A percentile compares a stretch with the other conserved stretches of the same genome.
These are phyloP conservation scores for Oasisia sp. DNA, from an alignment of 2,888 invertebrate species.

Conservation along the genomic window DNA sequence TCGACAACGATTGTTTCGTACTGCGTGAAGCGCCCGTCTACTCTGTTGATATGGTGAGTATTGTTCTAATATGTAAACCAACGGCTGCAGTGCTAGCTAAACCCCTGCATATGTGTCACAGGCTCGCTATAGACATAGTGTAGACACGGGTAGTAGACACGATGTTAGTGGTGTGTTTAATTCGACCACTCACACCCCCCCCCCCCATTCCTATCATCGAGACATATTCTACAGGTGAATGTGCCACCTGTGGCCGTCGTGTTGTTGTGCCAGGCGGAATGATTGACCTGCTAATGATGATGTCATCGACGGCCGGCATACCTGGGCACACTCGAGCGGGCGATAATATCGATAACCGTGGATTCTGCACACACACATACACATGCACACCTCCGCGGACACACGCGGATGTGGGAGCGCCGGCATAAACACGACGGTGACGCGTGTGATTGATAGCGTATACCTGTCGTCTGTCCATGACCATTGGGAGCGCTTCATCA, in stretches of 20 bases:
- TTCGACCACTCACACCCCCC: neutral
- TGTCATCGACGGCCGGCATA: neutral
- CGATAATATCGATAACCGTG: neutral
- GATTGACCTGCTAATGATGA: neutral
- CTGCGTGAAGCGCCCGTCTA: neutral
- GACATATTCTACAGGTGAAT: neutral
- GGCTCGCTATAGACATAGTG: neutral
- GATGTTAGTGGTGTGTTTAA: neutral
- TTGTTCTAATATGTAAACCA: neutral
- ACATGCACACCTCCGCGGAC: neutral
- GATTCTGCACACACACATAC: neutral
- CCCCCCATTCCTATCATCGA: neutral
- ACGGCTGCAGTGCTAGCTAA: too few species aligned
- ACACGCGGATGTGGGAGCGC: neutral
- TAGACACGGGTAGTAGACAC: neutral
- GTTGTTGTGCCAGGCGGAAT: neutral
- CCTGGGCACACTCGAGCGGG: neutral
- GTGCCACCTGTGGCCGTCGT: neutral
- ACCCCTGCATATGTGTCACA: neutral
- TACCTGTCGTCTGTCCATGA: neutral
- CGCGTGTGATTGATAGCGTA: neutral
- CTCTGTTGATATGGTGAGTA: neutral
- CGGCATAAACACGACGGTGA: neutral
- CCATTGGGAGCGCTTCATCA: neutral
- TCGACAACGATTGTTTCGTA: neutral